phyloP scores from a whole-genome alignment of 37 sponge, comb jelly and placozoan species.

The Aplysina aerophoba region DNA sequence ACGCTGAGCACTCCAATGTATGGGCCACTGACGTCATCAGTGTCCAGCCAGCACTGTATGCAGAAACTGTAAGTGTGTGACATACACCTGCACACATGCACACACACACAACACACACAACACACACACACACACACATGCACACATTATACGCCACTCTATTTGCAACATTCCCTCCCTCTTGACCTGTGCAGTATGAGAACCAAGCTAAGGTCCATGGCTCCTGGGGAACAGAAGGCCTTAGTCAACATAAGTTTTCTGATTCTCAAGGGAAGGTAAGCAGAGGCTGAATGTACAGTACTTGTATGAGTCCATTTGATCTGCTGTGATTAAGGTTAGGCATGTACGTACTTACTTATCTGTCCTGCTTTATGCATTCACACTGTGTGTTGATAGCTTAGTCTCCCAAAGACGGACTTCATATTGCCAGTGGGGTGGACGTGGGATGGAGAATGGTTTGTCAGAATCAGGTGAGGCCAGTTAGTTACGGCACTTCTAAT shows the following conservation, averaged over 20 bases:
- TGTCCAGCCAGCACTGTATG: conserved; percentile 86
- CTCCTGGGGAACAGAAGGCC: conserved; percentile 73
- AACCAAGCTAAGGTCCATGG: conserved; percentile 75
- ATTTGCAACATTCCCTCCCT: no score
- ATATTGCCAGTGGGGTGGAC: conserved; percentile 77
- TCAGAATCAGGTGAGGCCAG: conserved; percentile 62
- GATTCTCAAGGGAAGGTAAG: conserved; percentile 81
- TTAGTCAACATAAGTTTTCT: conserved; percentile 72
- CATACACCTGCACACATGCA: no score
- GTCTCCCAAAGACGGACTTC: conserved; percentile 80
- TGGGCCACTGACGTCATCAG: conserved; percentile 55
- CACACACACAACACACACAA: no score
- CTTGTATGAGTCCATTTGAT: no score
- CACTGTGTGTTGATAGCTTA: neutral
- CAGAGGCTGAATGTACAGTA: no score
- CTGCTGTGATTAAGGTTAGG: no score
- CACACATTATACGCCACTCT: no score
- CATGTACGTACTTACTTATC: no score
- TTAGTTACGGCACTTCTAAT: neutral
- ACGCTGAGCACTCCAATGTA: neutral
- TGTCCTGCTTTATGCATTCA: no score
- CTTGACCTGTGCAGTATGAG: conserved; percentile 58
- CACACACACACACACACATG: no score
- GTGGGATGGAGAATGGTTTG: conserved; percentile 87
- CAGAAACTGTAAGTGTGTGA: conserved; percentile 85